Base-by-base conservation (phyloP, 2,888 invertebrate species). In the Rotaria magnacalcarata region DNA sequence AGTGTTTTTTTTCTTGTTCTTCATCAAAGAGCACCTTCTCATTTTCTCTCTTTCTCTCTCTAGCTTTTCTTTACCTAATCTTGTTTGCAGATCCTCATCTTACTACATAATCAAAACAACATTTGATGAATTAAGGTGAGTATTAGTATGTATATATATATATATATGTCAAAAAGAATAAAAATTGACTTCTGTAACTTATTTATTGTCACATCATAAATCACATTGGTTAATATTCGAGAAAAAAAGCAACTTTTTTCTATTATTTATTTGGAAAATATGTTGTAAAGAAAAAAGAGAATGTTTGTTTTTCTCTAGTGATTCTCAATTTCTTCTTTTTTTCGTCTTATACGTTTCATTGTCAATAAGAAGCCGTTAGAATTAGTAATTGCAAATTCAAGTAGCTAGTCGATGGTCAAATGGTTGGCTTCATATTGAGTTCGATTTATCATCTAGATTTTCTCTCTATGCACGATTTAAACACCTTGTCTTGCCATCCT, bases 61-160 rank as follows among this genome's bases (percentile, higher is more conserved):
- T 67, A 27, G 24, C 24, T n/a, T 67, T 34, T 54, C 54, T 54
- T 54, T 67, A 67, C 67, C 67, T 67, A 34, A 67, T 67, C 67
- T 67, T 67, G 67, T 67, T 67, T 67, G 67, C 67, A 67, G 67
- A 67, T 67, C 67, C 34, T 67, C 67, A 67, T 67, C 67, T 67
- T 67, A 67, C 67, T 67, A 67, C 34, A 67, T 67, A 67, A 67
- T 67, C 67, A 67, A 67, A 67, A 67, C 67, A 67, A 67, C 67
- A 67, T 67, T 67, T 67, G 67, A 67, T 67, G 67, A 67, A 67
- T 67, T 67, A 67, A 67, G 19, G 67, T 67, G 19, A 67, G 67
- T 34, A 67, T 67, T 41, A 14, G 34, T 67, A 27, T 67, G 16
- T 60, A 27, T 60, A 52, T 52, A 52, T 52, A 52, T 52, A 52